phyloP scores from a whole-genome alignment of 2,797 vertebrate species.

The Etheostoma perlongum region DNA sequence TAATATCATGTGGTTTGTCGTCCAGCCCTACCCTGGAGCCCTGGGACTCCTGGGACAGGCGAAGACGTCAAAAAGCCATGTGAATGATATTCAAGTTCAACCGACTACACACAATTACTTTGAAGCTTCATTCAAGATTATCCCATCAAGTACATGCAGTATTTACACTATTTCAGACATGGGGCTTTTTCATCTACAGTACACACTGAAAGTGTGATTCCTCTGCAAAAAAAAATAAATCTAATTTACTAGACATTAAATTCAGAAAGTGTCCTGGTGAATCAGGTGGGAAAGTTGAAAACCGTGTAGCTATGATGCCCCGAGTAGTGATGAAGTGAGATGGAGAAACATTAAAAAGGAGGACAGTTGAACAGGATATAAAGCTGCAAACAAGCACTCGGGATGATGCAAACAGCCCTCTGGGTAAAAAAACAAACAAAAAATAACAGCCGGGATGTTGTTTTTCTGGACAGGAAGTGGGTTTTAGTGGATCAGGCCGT shows the following conservation, averaged over 20 bases:
- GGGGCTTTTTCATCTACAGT: not conserved
- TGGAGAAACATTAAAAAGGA: not conserved
- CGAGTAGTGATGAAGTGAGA: not conserved
- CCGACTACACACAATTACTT: conserved; percentile 4
- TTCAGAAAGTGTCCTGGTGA: not conserved
- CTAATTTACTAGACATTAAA: not conserved
- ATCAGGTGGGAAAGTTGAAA: not conserved
- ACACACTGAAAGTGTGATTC: not conserved
- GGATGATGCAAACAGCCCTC: conserved; percentile 26
- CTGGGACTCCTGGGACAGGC: not conserved
- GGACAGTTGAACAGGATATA: conserved; percentile 20
- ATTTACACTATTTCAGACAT: conserved; percentile 22
- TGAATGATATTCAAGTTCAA: conserved; percentile 24
- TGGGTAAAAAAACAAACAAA: conserved; percentile 8
- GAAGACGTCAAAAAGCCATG: conserved; percentile 1
- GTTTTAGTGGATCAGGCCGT: conserved; percentile 50
- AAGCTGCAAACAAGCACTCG: conserved; percentile 12
- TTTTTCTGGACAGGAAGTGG: conserved; percentile 37
- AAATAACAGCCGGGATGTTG: conserved; percentile 1
- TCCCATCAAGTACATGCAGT: conserved; percentile 22
- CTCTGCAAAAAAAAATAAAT: not conserved
- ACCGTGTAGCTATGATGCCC: not conserved
- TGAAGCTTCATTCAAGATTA: conserved; percentile 36
- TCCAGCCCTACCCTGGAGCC: not conserved
- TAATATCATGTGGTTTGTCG: too few relatives aligned